These are phyloP conservation scores for Eira barbara DNA, from an alignment of 2,113 vertebrate genomes.

Conservation along the genomic window DNA sequence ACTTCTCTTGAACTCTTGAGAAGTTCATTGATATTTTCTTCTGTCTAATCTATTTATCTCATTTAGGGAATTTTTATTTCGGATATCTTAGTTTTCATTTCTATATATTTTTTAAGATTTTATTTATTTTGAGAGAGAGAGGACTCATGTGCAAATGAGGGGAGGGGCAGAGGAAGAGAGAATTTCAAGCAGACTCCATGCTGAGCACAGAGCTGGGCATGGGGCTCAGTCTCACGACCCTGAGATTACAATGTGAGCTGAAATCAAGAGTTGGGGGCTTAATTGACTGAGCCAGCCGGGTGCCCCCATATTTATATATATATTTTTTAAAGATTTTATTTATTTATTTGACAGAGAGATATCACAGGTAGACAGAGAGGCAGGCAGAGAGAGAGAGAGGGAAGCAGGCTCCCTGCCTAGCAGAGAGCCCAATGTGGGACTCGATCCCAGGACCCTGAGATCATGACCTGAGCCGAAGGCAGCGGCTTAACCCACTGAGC, in stretches of 20 bases:
- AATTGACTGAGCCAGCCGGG: neutral
- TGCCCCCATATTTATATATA: neutral
- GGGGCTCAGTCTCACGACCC: neutral
- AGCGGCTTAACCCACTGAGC: too few species aligned
- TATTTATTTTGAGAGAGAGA: neutral
- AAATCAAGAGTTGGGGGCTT: neutral
- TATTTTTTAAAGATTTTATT: too few species aligned
- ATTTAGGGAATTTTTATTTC: neutral
- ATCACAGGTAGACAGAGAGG: too few species aligned
- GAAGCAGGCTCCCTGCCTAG: too few species aligned
- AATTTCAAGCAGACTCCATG: neutral
- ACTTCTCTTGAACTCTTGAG: neutral
- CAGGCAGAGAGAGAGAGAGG: too few species aligned
- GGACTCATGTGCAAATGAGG: neutral
- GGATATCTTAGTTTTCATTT: neutral
- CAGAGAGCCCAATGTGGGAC: too few species aligned
- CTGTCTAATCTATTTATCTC: neutral
- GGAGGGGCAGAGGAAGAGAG: neutral
- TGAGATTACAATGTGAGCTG: neutral
- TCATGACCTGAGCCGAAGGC: too few species aligned
- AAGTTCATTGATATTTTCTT: neutral
- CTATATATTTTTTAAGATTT: neutral
- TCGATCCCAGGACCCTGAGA: too few species aligned
- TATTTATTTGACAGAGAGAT: too few species aligned
- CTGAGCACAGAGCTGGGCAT: neutral